These are phyloP conservation scores for Penaeus monodon DNA, from an alignment of 2,888 invertebrate species.

Conservation along the genomic window DNA sequence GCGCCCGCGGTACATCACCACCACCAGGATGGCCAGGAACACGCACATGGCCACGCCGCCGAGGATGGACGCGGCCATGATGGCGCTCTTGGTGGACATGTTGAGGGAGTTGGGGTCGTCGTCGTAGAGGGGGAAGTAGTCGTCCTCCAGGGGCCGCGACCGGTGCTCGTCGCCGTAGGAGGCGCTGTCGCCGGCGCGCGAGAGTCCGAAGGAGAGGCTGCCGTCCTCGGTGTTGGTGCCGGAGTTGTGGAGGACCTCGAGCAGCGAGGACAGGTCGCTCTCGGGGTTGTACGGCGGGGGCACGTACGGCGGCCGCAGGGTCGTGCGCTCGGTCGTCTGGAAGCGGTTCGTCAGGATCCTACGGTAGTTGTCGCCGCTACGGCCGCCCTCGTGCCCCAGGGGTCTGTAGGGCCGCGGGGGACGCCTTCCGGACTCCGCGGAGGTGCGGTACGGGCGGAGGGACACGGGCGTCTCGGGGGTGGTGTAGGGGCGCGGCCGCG, in stretches of 20 bases:
- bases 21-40: slow-evolving; percentile 62
- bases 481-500: slow-evolving; percentile 13
- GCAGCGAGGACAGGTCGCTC: slow-evolving; percentile 1
- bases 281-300: slow-evolving; percentile 1
- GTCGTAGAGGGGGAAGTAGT: slow-evolving; percentile 27
- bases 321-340: slow-evolving; percentile 44
- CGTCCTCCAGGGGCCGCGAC: not conserved
- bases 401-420: slow-evolving; percentile 39
- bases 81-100: slow-evolving; percentile 62
- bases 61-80: slow-evolving; percentile 62
- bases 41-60: slow-evolving; percentile 63
- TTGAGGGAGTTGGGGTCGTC: slow-evolving; percentile 52
- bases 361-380: not conserved
- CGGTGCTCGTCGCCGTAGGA: not conserved
- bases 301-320: slow-evolving; percentile 43
- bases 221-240: slow-evolving; percentile 4
- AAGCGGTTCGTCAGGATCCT: slow-evolving; percentile 42
- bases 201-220: slow-evolving; percentile 18
- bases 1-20: slow-evolving; percentile 61
- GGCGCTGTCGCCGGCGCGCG: not conserved
- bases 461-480: slow-evolving; percentile 27
- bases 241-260: slow-evolving; percentile 18
- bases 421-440: slow-evolving; percentile 14
- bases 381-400: not conserved
- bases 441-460: slow-evolving; percentile 43